Conservation (phyloP, 1,140 invertebrate genomes). For the Neotoxoptera formosana region DNA sequence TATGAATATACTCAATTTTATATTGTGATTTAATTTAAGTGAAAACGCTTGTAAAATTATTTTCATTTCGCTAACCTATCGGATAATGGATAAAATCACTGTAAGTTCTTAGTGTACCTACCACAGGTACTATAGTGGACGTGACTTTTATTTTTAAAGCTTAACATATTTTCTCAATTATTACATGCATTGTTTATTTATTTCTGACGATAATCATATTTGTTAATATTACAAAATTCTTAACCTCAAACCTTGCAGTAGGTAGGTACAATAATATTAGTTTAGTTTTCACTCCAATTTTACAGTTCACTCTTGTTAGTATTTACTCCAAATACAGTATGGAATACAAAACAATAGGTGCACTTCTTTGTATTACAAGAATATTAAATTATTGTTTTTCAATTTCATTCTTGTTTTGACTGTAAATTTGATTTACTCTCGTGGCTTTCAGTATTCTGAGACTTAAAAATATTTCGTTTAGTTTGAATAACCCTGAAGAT, state of each 20-base stretch:
- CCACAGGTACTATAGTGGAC: too few relatives aligned
- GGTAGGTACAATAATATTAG: not conserved
- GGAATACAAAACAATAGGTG: not conserved
- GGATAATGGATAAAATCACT: not conserved
- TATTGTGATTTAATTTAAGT: not conserved
- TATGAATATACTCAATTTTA: not conserved
- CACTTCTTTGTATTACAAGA: not conserved
- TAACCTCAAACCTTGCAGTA: not conserved
- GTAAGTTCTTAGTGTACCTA: too few relatives aligned
- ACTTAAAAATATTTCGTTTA: not conserved
- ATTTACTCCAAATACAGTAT: not conserved
- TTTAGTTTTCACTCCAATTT: not conserved
- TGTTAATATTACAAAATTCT: not conserved
- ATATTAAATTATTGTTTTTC: constrained; percentile 15
- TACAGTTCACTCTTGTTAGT: not conserved
- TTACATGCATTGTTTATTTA: not conserved
- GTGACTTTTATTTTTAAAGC: not conserved
- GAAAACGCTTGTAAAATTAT: not conserved
- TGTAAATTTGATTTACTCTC: not conserved
- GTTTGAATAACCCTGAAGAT: not conserved
- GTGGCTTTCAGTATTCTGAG: not conserved
- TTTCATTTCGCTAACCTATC: not conserved
- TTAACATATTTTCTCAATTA: not conserved
- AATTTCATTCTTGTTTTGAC: constrained; percentile 11
- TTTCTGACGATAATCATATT: not conserved